Percentiles rank a stretch among this genome's conserved stretches.
phyloP scores from a whole-genome alignment of 2,113 vertebrate genomes.

The Macheiramphus alcinus region DNA sequence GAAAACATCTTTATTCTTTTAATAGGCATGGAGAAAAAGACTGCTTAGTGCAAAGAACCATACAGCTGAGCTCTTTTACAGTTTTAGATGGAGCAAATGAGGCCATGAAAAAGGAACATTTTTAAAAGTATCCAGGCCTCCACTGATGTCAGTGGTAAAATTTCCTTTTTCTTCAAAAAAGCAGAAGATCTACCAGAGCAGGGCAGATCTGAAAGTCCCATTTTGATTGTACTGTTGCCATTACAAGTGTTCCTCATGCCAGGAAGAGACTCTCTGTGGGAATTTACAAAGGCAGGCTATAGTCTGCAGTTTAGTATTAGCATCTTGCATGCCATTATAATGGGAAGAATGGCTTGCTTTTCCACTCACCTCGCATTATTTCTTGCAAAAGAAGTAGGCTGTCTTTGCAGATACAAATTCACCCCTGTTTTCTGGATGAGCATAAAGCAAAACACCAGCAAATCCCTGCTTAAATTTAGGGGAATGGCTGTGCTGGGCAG shows the following conservation, averaged over 20 bases:
- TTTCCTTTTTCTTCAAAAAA: background rate
- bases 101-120: background rate
- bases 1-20: conserved; percentile 46
- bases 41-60: background rate
- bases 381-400: background rate
- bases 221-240: background rate
- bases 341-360: background rate
- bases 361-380: background rate
- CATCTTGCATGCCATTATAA: background rate
- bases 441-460: background rate
- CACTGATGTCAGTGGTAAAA: background rate
- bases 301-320: background rate
- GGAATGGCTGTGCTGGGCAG: background rate
- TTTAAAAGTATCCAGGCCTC: background rate
- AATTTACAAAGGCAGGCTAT: background rate
- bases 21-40: conserved; percentile 10
- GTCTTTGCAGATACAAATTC: background rate
- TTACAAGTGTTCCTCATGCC: background rate
- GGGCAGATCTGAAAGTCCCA: background rate
- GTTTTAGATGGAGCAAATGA: background rate
- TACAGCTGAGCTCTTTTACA: background rate
- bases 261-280: background rate
- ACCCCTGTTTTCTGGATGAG: background rate
- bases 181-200: background rate
- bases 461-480: background rate